phyloP scores from a whole-genome alignment of 2,888 invertebrate species.

The Nemotelus pantherinus region DNA sequence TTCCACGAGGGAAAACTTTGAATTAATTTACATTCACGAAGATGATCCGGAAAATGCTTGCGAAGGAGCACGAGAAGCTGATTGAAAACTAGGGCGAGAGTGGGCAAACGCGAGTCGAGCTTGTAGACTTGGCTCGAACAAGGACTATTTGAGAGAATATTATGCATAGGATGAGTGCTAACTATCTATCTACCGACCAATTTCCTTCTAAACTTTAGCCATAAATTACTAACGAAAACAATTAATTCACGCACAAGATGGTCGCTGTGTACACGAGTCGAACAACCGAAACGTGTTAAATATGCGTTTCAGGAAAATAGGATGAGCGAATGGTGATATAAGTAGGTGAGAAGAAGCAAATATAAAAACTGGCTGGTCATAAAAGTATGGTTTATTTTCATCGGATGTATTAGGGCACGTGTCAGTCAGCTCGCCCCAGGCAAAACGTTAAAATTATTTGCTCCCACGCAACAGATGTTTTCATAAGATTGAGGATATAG shows the following conservation, averaged over 20 bases:
- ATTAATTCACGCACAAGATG: constrained; percentile 41
- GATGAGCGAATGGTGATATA: not conserved
- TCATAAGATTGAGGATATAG: no score
- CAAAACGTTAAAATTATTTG: no score
- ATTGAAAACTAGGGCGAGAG: not conserved
- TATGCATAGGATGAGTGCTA: constrained; percentile 35
- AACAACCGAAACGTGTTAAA: not conserved
- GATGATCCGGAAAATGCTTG: not conserved
- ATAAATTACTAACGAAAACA: constrained; percentile 41
- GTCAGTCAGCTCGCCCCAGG: no score
- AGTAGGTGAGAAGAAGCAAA: no score
- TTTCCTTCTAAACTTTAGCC: constrained; percentile 39
- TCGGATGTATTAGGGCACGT: no score
- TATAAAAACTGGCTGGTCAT: no score
- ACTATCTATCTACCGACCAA: constrained; percentile 39
- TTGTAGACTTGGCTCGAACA: not conserved
- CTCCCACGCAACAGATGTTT: no score
- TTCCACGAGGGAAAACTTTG: constrained; percentile 40
- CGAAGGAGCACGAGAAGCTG: constrained; percentile 1
- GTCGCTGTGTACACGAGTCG: constrained; percentile 1
- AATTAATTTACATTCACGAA: constrained; percentile 35
- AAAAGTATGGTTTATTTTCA: no score
- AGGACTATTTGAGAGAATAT: not conserved
- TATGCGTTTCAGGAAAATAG: not conserved
- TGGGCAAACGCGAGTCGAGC: not conserved